Conservation (phyloP, 2,113 vertebrate species). For the Aleadryas rufinucha region DNA sequence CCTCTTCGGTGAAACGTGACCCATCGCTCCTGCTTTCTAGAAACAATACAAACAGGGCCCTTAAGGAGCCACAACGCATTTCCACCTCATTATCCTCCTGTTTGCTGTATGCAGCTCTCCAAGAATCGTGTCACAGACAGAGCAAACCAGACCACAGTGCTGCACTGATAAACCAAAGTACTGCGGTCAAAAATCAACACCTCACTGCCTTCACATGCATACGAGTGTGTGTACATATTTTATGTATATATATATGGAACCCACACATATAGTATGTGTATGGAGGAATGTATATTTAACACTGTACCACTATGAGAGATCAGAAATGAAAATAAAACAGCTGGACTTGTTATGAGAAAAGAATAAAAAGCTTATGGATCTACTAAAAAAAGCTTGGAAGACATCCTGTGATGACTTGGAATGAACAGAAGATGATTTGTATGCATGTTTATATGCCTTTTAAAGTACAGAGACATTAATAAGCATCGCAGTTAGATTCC, state of each 20-base stretch:
- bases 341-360: neutral
- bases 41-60: neutral
- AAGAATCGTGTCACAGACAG: neutral
- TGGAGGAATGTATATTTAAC: neutral
- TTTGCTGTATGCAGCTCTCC: neutral
- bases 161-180: neutral
- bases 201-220: neutral
- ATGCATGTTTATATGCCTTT: neutral
- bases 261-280: neutral
- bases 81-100: neutral
- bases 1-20: neutral
- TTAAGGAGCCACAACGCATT: fast-evolving
- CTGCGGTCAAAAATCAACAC: neutral
- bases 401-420: neutral
- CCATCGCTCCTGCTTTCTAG: neutral
- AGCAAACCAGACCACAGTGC: neutral
- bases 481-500: neutral
- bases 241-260: neutral
- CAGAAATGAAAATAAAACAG: neutral
- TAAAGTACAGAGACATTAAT: neutral
- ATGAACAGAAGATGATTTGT: neutral
- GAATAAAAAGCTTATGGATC: neutral
- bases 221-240: fast-evolving
- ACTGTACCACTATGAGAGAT: neutral
- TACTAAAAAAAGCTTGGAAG: neutral